Percentiles rank a stretch among this genome's conserved stretches.
phyloP scores from a whole-genome alignment of 2,888 invertebrate genomes.

The Punctoribates punctum region DNA sequence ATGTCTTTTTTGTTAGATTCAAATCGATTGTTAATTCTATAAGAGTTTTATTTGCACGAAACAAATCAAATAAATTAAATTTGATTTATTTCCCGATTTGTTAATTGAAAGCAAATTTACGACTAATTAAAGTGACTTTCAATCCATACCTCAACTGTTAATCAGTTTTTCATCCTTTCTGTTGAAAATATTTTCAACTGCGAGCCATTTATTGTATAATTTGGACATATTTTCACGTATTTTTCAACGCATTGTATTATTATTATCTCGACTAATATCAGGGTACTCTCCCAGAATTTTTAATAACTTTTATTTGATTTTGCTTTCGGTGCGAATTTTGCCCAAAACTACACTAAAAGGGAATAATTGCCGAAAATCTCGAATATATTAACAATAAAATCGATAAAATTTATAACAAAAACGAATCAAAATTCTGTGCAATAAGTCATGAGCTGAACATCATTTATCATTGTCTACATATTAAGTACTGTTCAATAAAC shows the following conservation, averaged over 20 bases:
- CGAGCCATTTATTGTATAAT: background rate
- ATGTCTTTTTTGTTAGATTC: no score
- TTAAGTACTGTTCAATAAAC: slow-evolving; percentile 26
- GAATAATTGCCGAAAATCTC: slow-evolving; percentile 3
- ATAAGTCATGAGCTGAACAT: slow-evolving; percentile 6
- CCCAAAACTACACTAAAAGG: background rate
- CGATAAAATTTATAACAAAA: slow-evolving; percentile 27
- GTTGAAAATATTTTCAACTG: background rate
- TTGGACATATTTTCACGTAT: background rate
- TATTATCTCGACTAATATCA: background rate
- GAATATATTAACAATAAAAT: slow-evolving; percentile 25
- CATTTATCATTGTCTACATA: slow-evolving; percentile 29
- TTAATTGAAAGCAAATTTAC: background rate
- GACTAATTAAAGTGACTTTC: no score
- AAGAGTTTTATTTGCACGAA: background rate
- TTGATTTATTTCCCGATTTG: slow-evolving; percentile 8
- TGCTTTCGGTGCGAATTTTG: background rate
- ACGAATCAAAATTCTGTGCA: slow-evolving; percentile 2
- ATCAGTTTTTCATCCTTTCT: background rate
- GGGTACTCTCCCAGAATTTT: slow-evolving; percentile 1
- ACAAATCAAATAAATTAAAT: background rate
- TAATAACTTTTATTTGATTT: slow-evolving; percentile 2
- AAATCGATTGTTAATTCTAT: no score
- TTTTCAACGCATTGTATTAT: background rate
- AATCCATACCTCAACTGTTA: background rate